A percentile compares a stretch with the other conserved stretches of the same genome.
Evolutionary conservation across 2,797 vertebrate species (phyloP).

Genomic region (Anomalospiza imberbis): DNA sequence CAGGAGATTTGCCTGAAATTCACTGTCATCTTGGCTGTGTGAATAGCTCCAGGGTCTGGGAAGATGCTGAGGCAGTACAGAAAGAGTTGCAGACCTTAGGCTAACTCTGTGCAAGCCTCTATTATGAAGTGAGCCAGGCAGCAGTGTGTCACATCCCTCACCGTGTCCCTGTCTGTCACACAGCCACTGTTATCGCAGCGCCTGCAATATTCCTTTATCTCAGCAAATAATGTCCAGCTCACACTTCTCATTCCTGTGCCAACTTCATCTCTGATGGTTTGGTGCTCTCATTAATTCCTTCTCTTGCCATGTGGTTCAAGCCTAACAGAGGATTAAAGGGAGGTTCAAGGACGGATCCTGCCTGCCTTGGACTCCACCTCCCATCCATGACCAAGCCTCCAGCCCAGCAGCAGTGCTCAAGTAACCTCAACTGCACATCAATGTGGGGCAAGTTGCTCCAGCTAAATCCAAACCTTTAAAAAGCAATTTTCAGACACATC

Average conservation of each 20-base stretch:
- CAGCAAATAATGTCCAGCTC: not conserved
- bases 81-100: not conserved
- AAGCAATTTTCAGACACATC: not conserved
- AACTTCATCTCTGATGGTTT: not conserved
- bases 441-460: not conserved
- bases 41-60: not conserved
- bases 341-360: not conserved
- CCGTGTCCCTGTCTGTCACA: not conserved
- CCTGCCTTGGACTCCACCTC: not conserved
- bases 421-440: not conserved
- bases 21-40: not conserved
- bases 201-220: conserved; percentile 21
- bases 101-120: not conserved
- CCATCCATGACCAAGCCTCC: not conserved
- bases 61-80: not conserved
- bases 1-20: not conserved
- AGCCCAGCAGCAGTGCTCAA: not conserved
- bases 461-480: not conserved
- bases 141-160: not conserved
- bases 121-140: not conserved
- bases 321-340: not conserved
- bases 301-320: not conserved
- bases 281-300: not conserved
- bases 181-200: rapidly evolving
- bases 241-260: not conserved